Evolutionary conservation across 2,888 invertebrate species (phyloP).

Genomic region (Drosophila meridiana): DNA sequence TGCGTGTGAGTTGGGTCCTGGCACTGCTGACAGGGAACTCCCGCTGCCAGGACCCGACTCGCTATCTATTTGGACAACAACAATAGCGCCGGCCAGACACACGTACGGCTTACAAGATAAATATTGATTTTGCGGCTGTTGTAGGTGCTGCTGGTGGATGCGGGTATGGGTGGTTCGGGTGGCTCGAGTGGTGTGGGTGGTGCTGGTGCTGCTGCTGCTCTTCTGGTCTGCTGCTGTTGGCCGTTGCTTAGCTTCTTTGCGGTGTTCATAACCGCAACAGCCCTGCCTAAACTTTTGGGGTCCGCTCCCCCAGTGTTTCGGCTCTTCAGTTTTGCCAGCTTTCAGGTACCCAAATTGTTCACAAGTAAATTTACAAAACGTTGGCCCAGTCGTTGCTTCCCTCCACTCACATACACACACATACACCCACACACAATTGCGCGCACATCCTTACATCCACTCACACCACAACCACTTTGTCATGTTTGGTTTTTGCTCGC

Average conservation of each 20-base stretch:
- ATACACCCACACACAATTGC: too few relatives aligned
- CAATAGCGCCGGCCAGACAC: slow-evolving; percentile 43
- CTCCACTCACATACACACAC: background rate
- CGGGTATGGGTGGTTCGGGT: slow-evolving; percentile 7
- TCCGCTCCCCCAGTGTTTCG: slow-evolving; percentile 9
- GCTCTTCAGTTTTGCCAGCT: slow-evolving; percentile 3
- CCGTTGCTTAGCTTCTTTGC: slow-evolving; percentile 37
- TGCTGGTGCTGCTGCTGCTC: background rate
- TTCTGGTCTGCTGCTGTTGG: slow-evolving; percentile 11
- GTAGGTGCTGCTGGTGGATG: slow-evolving; percentile 38
- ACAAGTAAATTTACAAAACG: slow-evolving; percentile 52
- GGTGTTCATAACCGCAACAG: slow-evolving; percentile 58
- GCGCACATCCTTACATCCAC: background rate
- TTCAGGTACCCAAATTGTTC: slow-evolving; percentile 26
- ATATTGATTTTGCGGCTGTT: slow-evolving; percentile 72
- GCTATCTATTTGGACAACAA: slow-evolving; percentile 33
- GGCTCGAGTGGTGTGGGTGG: background rate
- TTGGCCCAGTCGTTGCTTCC: background rate
- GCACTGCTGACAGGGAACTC: slow-evolving; percentile 26
- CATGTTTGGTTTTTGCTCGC: slow-evolving; percentile 25
- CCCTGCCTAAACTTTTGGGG: slow-evolving; percentile 51
- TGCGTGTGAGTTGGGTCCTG: slow-evolving; percentile 3
- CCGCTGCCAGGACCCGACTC: slow-evolving; percentile 12
- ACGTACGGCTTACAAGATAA: slow-evolving; percentile 79
- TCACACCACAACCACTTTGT: slow-evolving; percentile 12